phyloP scores from a whole-genome alignment of 2,888 invertebrate genomes.

The Antheraea yamamai region DNA sequence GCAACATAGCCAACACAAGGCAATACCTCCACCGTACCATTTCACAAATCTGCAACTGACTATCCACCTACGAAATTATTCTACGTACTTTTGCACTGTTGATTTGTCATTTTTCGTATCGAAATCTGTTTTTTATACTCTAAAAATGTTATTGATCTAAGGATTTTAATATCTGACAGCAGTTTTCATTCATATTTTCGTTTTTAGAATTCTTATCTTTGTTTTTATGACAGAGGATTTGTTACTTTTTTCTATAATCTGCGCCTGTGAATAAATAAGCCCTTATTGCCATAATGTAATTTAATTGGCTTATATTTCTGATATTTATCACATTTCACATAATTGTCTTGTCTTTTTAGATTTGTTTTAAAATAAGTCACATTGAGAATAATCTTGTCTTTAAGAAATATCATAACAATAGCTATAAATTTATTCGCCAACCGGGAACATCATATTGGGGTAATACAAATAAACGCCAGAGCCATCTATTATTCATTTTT shows the following conservation, averaged over 20 bases:
- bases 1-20: conserved; percentile 60
- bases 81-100: conserved; percentile 52
- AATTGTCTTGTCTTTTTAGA: neutral
- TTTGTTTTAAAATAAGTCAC: neutral
- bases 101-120: conserved; percentile 71
- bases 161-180: conserved; percentile 59
- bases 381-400: neutral
- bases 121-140: conserved; percentile 46
- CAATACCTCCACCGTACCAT: conserved; percentile 71
- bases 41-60: conserved; percentile 24
- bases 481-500: conserved; percentile 50
- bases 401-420: no score
- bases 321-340: neutral
- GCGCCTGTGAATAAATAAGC: neutral
- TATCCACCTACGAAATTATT: conserved; percentile 35
- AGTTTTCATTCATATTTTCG: conserved; percentile 53
- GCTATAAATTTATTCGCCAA: no score
- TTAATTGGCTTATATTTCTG: neutral
- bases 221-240: conserved; percentile 32
- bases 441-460: neutral
- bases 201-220: conserved; percentile 68
- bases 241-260: neutral
- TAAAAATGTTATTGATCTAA: conserved; percentile 35
- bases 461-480: conserved; percentile 30
- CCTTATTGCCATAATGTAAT: neutral